Percentiles rank a stretch among this genome's conserved stretches.
phyloP scores from a whole-genome alignment of 2,888 invertebrate species.

The Lumbricus terrestris region DNA sequence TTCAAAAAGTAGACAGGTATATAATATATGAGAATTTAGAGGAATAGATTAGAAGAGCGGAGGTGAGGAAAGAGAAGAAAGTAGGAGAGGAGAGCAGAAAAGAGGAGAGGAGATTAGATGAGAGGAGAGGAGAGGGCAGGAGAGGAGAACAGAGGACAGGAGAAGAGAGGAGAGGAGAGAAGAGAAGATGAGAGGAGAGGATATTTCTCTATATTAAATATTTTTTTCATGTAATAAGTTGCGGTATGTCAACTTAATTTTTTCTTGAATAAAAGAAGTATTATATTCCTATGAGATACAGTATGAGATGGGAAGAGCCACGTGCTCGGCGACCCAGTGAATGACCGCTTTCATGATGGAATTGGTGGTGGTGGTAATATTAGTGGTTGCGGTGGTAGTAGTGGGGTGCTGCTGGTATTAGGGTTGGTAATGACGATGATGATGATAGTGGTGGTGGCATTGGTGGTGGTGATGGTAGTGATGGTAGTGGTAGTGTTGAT shows the following conservation, averaged over 20 bases:
- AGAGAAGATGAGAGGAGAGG: background rate
- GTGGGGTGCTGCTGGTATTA: too few species aligned
- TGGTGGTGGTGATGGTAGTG: too few species aligned
- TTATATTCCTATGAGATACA: background rate
- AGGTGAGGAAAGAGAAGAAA: background rate
- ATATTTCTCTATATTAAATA: too few species aligned
- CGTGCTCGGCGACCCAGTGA: background rate
- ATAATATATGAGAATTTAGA: background rate
- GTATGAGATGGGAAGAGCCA: background rate
- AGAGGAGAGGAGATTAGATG: background rate
- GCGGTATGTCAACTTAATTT: too few species aligned
- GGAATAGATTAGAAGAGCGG: background rate
- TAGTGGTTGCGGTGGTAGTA: too few species aligned
- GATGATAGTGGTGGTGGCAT: too few species aligned
- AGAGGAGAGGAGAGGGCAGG: background rate
- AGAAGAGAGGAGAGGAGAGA: background rate
- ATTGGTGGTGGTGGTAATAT: too few species aligned
- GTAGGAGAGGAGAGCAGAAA: background rate
- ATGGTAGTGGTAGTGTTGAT: too few species aligned
- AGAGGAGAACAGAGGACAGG: background rate
- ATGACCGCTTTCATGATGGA: background rate
- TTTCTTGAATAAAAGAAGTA: too few species aligned
- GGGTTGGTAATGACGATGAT: too few species aligned
- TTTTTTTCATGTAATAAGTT: too few species aligned
- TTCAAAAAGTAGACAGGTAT: background rate